Conservation (phyloP, 1,140 invertebrate species). For the Drosophila truncata region DNA sequence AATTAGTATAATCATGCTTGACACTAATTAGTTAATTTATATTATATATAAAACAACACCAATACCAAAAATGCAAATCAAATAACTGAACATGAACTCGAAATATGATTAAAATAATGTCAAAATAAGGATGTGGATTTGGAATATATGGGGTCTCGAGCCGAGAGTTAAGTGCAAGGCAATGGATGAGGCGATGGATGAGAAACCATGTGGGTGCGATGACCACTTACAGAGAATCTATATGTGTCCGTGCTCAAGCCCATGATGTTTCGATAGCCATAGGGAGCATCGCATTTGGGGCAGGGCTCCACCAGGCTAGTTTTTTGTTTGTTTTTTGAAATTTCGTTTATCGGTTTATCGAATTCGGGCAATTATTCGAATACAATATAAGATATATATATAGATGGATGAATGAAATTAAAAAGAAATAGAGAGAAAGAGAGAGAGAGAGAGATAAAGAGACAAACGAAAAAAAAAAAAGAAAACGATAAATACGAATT, state of each 20-base stretch:
- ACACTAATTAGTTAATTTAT: neutral
- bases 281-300: constrained; percentile 89
- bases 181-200: constrained; percentile 17
- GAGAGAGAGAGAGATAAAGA: constrained; percentile 36
- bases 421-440: constrained; percentile 57
- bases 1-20: neutral
- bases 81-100: neutral
- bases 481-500: constrained; percentile 34
- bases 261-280: constrained; percentile 97
- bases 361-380: constrained; percentile 23
- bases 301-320: constrained; percentile 92
- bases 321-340: constrained; percentile 4
- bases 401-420: constrained; percentile 40
- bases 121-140: neutral
- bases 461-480: constrained; percentile 36
- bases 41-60: neutral
- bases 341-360: constrained; percentile 30
- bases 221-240: constrained; percentile 90
- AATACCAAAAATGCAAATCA: constrained; percentile 5
- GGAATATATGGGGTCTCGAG: neutral
- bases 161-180: constrained; percentile 11
- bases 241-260: constrained; percentile 92
- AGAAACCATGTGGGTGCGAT: constrained; percentile 5
- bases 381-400: constrained; percentile 33
- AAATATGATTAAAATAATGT: constrained; percentile 4